Conservation (phyloP, 2,797 vertebrate genomes). For the Sebastes baramenuke region DNA sequence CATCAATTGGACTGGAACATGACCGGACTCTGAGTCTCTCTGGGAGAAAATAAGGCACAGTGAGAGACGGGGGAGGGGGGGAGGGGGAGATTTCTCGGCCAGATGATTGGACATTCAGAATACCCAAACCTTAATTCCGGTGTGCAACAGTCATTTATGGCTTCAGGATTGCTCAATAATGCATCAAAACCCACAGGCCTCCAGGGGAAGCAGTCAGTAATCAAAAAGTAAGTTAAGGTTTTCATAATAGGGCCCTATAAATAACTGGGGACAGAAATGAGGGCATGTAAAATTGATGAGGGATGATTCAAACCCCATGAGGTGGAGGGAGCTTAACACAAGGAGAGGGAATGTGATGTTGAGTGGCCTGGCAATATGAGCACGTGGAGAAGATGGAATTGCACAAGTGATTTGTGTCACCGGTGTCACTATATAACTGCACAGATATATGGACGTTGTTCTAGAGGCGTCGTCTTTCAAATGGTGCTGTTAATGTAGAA, state of each 20-base stretch:
- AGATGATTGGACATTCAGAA: constrained; percentile 55
- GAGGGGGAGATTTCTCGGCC: constrained; percentile 5
- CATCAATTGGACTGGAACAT: constrained; percentile 34
- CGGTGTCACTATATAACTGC: constrained; percentile 6
- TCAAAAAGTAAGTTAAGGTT: constrained; percentile 83
- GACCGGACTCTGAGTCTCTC: constrained; percentile 20
- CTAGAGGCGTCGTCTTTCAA: constrained; percentile 6
- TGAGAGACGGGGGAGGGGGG: neutral
- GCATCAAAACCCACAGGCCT: constrained; percentile 74
- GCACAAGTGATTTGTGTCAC: constrained; percentile 43
- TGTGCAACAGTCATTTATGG: constrained; percentile 72
- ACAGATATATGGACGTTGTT: constrained; percentile 15
- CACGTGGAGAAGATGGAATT: constrained; percentile 27
- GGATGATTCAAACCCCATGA: constrained; percentile 77
- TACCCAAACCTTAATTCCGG: constrained; percentile 50
- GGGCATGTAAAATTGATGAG: constrained; percentile 81
- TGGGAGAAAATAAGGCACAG: constrained; percentile 19
- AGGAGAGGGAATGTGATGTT: constrained; percentile 47
- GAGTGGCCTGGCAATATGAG: constrained; percentile 42
- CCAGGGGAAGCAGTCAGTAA: constrained; percentile 73
- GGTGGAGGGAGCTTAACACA: constrained; percentile 46
- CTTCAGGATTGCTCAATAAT: constrained; percentile 79
- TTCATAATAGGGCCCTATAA: constrained; percentile 83
- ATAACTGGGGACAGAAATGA: constrained; percentile 81
- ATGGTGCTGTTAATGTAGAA: constrained; percentile 9